Evolutionary conservation across 2,888 invertebrate genomes (phyloP).

Genomic region (Dasypogon diadema): DNA sequence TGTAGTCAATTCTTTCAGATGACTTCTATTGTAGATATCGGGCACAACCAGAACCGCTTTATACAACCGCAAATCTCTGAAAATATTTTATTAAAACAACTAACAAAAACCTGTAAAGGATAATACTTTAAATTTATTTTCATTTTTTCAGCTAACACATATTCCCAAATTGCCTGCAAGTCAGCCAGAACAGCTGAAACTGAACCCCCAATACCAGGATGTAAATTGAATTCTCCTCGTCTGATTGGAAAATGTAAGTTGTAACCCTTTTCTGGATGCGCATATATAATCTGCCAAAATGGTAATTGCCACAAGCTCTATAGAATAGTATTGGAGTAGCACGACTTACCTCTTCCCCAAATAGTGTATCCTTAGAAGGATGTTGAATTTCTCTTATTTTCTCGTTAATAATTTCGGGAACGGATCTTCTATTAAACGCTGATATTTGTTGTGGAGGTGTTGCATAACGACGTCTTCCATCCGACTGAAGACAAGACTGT

Average conservation of each 20-base stretch:
- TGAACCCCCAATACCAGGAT: constrained; percentile 86
- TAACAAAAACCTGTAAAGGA: neutral
- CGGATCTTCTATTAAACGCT: constrained; percentile 84
- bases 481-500: constrained; percentile 87
- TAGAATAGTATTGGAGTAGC: too few relatives aligned
- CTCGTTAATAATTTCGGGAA: constrained; percentile 75
- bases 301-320: too few relatives aligned
- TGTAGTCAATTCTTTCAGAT: constrained; percentile 86
- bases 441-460: constrained; percentile 92
- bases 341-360: constrained; percentile 86
- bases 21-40: constrained; percentile 88
- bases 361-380: constrained; percentile 75
- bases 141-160: constrained; percentile 81
- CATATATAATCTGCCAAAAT: constrained; percentile 48
- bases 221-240: constrained; percentile 89
- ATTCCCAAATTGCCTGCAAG: constrained; percentile 89
- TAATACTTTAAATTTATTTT: constrained; percentile 74
- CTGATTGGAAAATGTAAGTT: constrained; percentile 92
- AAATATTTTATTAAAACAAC: constrained; percentile 20
- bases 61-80: constrained; percentile 79
- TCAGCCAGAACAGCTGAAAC: constrained; percentile 86
- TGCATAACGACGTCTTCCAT: constrained; percentile 82
- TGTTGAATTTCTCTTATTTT: constrained; percentile 75
- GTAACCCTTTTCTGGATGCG: constrained; percentile 76
- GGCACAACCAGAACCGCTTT: constrained; percentile 90